Evolutionary conservation across 1,140 invertebrate genomes (phyloP), one percentile per base, ranked within the genome.

Genomic region (Kradibia gibbosae): DNA sequence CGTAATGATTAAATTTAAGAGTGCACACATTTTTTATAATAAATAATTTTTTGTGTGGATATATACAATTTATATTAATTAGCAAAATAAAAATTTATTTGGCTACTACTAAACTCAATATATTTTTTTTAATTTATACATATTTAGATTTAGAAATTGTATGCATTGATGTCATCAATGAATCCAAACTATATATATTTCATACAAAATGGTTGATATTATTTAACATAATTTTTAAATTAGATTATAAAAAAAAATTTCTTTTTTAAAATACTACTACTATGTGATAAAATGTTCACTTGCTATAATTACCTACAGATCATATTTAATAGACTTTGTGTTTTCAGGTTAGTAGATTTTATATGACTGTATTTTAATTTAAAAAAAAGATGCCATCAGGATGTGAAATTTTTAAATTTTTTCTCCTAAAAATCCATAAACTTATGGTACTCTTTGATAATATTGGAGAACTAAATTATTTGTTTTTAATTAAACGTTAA

Each of bases 101-200:
- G n/a, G n/a, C n/a, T n/a, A n/a, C n/a, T n/a, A n/a, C n/a, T n/a
- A n/a, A n/a, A n/a, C n/a, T n/a, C n/a, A n/a, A n/a, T n/a, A n/a
- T n/a, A n/a, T n/a, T n/a, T n/a, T n/a, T n/a, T n/a, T n/a, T n/a
- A n/a, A n/a, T n/a, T n/a, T n/a, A n/a, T n/a, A n/a, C n/a, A 78
- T 77, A 76, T 45, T 45, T 5, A 70, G 55, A 78, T 82, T 83
- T n/a, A n/a, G 72, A 28, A 74, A 82, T 74, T 79, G 82, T 45
- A 78, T 71, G 70, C 79, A 67, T 79, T 75, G 73, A 81, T 84
- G 70, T 81, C 48, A 53, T 77, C 82, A 76, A 28, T 65, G 70
- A 70, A 36, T 81, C 57, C 34, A 81, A 81, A 71, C 45, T 81
- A 60, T 22, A 34, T 71, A 65, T 67, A 50, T 67, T 67, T 67